Base-by-base conservation (phyloP, 2,888 invertebrate genomes). In the Lobophora halterata region DNA sequence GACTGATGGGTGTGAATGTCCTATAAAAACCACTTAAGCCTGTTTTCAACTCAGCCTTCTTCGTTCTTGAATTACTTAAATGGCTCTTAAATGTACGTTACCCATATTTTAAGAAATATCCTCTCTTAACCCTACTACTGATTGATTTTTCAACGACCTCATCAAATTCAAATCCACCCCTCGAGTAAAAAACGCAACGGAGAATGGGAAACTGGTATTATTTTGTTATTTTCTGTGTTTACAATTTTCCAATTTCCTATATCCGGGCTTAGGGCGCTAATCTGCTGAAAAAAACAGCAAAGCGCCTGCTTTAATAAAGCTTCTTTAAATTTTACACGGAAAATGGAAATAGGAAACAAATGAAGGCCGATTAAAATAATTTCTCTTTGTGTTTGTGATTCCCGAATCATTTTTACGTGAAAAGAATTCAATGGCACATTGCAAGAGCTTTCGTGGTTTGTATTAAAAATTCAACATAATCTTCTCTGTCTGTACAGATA, bases 161-260 rank as follows among this genome's bases (percentile, higher is more conserved):
- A 47, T 52, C 47, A 52, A 49, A 46, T 49, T 41, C 35, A 45
- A 45, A 45, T 45, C 44, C 32, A 36, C 2, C 25, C 16, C 28
- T 14, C 30, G 19, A 30, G 39, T 50, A 50, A 50, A 48, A 50
- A 50, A 50, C 49, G 46, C 46, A 37, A 40, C 41, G 17, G 29
- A 34, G 36, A 46, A 52, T n/a, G n/a, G n/a, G 1, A 49, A 40
- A 37, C 46, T 41, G n/a, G 46, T 48, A 48, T 50, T 53, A 53
- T 48, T 50, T 48, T 48, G 42, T 50, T 53, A 53, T 50, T 53
- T 48, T 50, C 50, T 53, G 50, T 50, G 48, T 48, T 54, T 46
- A 51, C 49, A 54, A 56, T 58, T 57, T 64, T 62, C 58, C 59
- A 62, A 68, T 68, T 64, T 60, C 55, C 50, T 58, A 55, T 56